These are phyloP conservation scores for Leptodactylus fallax DNA, from an alignment of 2,797 vertebrate species.

Conservation along the genomic window DNA sequence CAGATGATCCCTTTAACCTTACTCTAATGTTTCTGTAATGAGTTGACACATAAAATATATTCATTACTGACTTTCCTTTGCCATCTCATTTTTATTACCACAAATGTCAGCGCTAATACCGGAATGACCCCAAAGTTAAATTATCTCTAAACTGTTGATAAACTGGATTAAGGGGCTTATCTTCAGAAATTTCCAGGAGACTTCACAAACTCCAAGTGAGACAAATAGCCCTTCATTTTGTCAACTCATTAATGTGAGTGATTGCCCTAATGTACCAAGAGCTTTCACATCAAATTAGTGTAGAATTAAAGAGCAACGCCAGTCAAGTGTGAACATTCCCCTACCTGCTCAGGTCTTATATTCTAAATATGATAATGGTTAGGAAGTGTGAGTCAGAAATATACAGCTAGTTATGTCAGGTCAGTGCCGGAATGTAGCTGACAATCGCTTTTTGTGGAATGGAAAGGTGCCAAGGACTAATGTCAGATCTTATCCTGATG, in stretches of 20 bases:
- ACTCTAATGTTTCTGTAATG: no score
- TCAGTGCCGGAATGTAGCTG: background rate
- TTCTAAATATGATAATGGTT: background rate
- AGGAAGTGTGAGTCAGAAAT: background rate
- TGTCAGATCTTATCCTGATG: background rate
- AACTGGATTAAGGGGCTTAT: conserved; percentile 29
- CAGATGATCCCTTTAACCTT: no score
- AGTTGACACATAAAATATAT: no score
- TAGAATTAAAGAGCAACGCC: background rate
- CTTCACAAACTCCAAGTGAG: conserved; percentile 7
- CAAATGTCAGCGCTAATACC: conserved; percentile 11
- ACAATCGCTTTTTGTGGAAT: background rate
- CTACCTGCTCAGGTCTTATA: background rate
- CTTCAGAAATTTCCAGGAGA: conserved; percentile 29
- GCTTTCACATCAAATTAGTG: background rate
- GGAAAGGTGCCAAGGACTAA: background rate
- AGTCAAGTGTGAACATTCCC: background rate
- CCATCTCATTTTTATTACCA: background rate
- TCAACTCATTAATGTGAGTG: conserved; percentile 34
- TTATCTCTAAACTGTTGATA: conserved; percentile 13
- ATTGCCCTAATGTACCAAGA: conserved; percentile 1
- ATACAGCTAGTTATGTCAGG: background rate
- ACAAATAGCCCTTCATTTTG: conserved; percentile 42
- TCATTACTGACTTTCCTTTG: no score
- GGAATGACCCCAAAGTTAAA: conserved; percentile 14